Evolutionary conservation across 2,797 vertebrate species (phyloP), one percentile per base, ranked within the genome.

Genomic region (Poliocrania exsul): DNA sequence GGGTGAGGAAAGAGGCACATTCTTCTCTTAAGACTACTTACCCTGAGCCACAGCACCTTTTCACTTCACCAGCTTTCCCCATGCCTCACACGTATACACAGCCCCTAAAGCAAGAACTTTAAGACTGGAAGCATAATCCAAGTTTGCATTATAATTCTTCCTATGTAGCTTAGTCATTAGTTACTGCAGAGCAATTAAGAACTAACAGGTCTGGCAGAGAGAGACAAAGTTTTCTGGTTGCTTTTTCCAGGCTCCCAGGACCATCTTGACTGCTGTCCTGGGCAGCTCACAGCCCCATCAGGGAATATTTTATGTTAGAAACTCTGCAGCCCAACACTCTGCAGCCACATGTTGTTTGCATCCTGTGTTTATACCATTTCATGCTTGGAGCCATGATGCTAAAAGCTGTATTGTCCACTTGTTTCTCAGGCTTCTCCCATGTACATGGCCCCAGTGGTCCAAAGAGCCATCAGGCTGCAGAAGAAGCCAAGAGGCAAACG

Each of bases 361-460:
- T 51, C 73, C 54, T 33, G 16, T 69, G 65, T 58, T 91, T 40
- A 8, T 1, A 8, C 11, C 11, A 2, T 29, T 42, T 71, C 53
- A 16, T 6, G 14, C 61, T 50, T 66, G 53, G 31, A 92, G 21
- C 54, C 47, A 9, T 0, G 8, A 28, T 2, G 3, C 35, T 50
- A n/a, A 29, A 85, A 58, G 42, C 58, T 0, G 0, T 2, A 7
- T 8, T 3, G 2, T 14, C n/a, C 0, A 0, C 57, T 54, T 64
- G 42, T 11, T 90, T 47, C 91, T 72, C 69, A 9, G 4, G 2
- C 42, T 90, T 23, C 65, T 83, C 61, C 56, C 0, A 0, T 20
- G 60, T 9, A 29, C 9, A 2, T 13, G 9, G 5, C 33, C 50
- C 40, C 2, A 1, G 37, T 8, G 72, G 61, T 65, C 64, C 58